phyloP scores from a whole-genome alignment of 2,113 vertebrate genomes.

The Romanogobio albipinnatus region DNA sequence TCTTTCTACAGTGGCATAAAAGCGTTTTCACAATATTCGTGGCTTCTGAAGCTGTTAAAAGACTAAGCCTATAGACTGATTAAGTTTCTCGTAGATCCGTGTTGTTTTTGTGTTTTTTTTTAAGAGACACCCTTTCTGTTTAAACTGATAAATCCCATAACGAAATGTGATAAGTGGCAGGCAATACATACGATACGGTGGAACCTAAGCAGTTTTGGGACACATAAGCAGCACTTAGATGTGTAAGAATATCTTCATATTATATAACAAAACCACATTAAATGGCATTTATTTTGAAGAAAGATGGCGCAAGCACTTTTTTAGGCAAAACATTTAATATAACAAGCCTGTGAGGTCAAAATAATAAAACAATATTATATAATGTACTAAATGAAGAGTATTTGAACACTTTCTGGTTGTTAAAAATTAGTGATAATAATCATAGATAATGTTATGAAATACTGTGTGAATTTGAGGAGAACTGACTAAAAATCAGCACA shows the following conservation, averaged over 20 bases:
- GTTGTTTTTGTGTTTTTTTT: too few species aligned
- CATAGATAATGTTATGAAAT: not conserved
- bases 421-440: not conserved
- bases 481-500: not conserved
- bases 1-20: conserved; percentile 35
- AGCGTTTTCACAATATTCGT: not conserved
- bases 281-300: not conserved
- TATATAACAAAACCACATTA: not conserved
- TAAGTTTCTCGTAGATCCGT: not conserved
- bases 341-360: too few species aligned
- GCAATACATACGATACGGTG: not conserved
- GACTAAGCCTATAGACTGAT: not conserved
- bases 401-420: not conserved
- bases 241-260: not conserved
- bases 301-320: not conserved
- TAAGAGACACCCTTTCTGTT: not conserved
- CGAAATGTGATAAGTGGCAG: not conserved
- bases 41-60: conserved; percentile 2
- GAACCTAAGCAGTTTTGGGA: not conserved
- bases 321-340: not conserved
- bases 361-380: not conserved
- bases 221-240: not conserved
- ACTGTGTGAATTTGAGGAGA: not conserved
- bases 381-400: not conserved
- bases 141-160: not conserved